phyloP scores from a whole-genome alignment of 2,797 vertebrate genomes.

The Enteromius unitaeniatus region DNA sequence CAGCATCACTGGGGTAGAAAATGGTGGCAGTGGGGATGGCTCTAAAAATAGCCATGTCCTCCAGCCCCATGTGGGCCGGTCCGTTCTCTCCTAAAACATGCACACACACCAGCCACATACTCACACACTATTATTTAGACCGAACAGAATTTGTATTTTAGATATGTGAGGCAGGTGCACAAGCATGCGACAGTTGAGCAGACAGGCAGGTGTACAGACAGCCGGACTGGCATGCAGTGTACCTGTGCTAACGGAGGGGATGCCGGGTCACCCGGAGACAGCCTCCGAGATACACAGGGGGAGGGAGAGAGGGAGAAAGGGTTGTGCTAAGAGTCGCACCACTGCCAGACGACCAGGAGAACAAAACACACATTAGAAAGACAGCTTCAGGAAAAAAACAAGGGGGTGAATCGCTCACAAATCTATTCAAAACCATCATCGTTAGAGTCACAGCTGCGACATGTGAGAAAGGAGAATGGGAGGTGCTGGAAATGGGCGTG shows the following conservation, averaged over 20 bases:
- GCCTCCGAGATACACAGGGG: constrained; percentile 80
- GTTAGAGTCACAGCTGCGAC: constrained; percentile 6
- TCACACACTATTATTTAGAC: background rate
- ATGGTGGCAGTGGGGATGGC: constrained; percentile 87
- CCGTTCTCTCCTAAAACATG: constrained; percentile 88
- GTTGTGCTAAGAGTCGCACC: constrained; percentile 79
- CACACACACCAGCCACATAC: constrained; percentile 36
- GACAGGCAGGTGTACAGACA: constrained; percentile 60
- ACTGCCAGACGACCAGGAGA: constrained; percentile 64
- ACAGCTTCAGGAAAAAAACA: constrained; percentile 24
- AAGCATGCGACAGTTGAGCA: constrained; percentile 37
- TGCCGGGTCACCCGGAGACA: constrained; percentile 80
- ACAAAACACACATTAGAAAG: constrained; percentile 73
- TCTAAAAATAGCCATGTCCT: constrained; percentile 92
- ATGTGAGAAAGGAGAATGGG: constrained; percentile 8
- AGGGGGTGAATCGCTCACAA: constrained; percentile 34
- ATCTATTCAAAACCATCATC: background rate
- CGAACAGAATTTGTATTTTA: background rate
- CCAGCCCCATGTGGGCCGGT: constrained; percentile 93
- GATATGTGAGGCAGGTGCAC: constrained; percentile 26
- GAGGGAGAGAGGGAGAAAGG: constrained; percentile 77
- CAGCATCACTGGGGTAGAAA: constrained; percentile 93
- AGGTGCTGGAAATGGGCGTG: background rate
- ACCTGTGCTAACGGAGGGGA: constrained; percentile 84
- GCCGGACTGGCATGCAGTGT: constrained; percentile 80